Percentiles rank a stretch among this genome's conserved stretches.
Conservation (phyloP, 2,113 vertebrate species). For the Ailuropoda melanoleuca region DNA sequence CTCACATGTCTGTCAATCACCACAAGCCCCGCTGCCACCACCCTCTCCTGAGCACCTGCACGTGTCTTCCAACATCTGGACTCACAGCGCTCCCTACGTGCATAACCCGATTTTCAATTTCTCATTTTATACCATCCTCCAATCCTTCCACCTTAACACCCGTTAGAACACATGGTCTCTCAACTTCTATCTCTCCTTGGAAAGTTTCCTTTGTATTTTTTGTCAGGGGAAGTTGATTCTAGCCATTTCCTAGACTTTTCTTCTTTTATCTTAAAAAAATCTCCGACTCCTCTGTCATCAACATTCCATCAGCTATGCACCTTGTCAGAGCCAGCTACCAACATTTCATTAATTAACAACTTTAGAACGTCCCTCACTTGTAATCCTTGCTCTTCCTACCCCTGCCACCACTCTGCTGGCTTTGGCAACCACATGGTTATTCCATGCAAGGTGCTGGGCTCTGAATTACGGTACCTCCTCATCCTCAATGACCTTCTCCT, state of each 20-base stretch:
- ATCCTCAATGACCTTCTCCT: background rate
- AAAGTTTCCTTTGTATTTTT: background rate
- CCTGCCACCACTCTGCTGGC: background rate
- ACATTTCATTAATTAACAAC: background rate
- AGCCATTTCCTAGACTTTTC: background rate
- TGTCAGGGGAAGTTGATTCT: background rate
- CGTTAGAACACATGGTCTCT: background rate
- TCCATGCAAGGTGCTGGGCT: background rate
- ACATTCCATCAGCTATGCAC: background rate
- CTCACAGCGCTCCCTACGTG: background rate
- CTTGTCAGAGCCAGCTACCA: background rate
- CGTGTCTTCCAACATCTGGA: background rate
- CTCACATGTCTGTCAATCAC: background rate
- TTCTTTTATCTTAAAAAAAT: background rate
- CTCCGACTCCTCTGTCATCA: background rate
- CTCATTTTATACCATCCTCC: background rate
- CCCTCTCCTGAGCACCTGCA: too few species aligned
- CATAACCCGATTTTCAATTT: background rate
- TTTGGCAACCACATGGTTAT: background rate
- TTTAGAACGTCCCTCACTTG: background rate
- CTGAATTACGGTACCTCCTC: background rate
- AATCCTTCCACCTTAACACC: background rate
- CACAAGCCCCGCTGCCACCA: background rate
- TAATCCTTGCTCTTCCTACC: background rate
- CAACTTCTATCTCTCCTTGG: background rate